Evolutionary conservation across 1,140 invertebrate species (phyloP), one percentile per base, ranked within the genome.

Genomic region (Macrocentrus cingulum): DNA sequence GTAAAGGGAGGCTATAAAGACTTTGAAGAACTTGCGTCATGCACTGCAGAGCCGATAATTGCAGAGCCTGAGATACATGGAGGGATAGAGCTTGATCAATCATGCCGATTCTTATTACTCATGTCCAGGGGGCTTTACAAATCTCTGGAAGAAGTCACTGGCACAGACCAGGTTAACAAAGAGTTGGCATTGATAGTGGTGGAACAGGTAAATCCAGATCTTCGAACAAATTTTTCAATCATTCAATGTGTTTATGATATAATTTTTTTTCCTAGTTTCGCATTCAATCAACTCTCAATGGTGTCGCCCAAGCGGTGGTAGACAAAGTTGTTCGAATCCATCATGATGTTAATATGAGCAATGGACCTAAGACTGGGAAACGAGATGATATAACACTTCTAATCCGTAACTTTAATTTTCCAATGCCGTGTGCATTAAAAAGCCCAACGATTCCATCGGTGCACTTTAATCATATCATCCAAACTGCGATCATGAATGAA

Each of bases 1-100:
- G 87, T 95, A 0, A 95, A 96, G 79, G 90, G 88, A 1, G 87
- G 88, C 2, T 94, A 94, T 65, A 90, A 87, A 72, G 91, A 94
- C 56, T 90, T 92, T 69, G 89, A 92, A 15, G 84, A 87, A 57
- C 76, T 92, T 53, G 78, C 82, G 22, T 67, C 76, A 37, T 91
- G 92, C 0, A 72, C 71, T 2, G 75, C 84, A 3, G 91, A 95
- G 68, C 92, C 93, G 2, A 87, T 95, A 4, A 89, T 92, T 25
- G 85, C 91, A 1, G 85, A 90, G 55, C 92, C 92, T 0, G 89
- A 93, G 80, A 89, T 95, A 60, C 84, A 87, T 65, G 90, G 87
- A 5, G 89, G 89, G 1, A 89, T 93, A 41, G 71, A 81, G n/a
- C 70, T 95, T 2, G 91, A 94, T 71, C 85, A 90, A 8, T 87